Evolutionary conservation across 2,113 vertebrate species (phyloP), one percentile per base, ranked within the genome.

Genomic region (Lucifuga dentata): DNA sequence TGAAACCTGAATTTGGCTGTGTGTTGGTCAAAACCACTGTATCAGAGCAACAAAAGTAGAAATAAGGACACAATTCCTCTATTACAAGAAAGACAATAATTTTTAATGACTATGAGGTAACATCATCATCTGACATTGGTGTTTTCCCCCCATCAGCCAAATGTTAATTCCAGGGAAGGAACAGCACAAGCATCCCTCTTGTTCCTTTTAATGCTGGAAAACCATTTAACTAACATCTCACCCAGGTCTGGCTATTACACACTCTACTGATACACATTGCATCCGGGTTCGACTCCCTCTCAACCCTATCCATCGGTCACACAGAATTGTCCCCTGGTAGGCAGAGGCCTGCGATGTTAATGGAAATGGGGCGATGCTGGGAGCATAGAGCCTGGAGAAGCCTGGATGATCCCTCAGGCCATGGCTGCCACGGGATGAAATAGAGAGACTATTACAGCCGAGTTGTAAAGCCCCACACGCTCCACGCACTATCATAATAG

Each of bases 401-500:
- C 85, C 82, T 80, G 88, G 76, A 73, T 80, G 83, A 90, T 85
- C 87, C 90, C 88, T 88, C 77, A 84, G 88, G 86, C 88, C 87
- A 88, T 79, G 85, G 89, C 88, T 90, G 90, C 89, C 89, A 92
- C 76, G 61, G 90, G 87, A 93, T 93, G 91, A 94, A 93, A 93
- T 92, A 93, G 87, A 81, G 88, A 92, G 89, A 90, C 92, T 91
- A 93, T 94, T 94, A 94, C 87, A 85, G 90, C 84, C 39, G 86
- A 92, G 93, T 92, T 93, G 93, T 93, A 94, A 93, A 94, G 89
- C 89, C 91, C 91, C 91, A 90, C 89, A 90, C 90, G 90, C 90
- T 93, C 90, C 86, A 90, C 90, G 85, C 91, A 92, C 90, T 93
- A 93, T 93, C 92, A 23, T 97, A 97, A 97, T 97, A 95, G 91